Evolutionary conservation across 2,888 invertebrate species (phyloP).

Genomic region (Pammene fasciana): DNA sequence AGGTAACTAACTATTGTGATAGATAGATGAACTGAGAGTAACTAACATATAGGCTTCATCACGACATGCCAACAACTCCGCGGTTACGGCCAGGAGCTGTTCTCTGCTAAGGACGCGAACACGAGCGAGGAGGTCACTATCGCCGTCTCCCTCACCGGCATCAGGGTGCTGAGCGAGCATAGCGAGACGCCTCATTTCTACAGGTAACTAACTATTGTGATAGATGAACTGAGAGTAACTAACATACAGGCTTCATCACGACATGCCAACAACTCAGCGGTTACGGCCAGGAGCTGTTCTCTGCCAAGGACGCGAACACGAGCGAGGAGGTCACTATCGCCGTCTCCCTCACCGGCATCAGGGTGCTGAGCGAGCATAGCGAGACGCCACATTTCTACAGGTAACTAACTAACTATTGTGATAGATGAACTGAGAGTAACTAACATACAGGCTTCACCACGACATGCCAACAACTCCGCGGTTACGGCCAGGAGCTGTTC

Average conservation of each 20-base stretch:
- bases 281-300: constrained; percentile 72
- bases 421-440: too few relatives aligned
- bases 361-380: constrained; percentile 86
- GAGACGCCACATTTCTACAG: constrained; percentile 86
- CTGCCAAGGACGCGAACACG: too few relatives aligned
- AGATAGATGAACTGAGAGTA: too few relatives aligned
- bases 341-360: constrained; percentile 90
- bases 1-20: constrained; percentile 77
- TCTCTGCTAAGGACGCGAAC: too few relatives aligned
- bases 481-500: constrained; percentile 98
- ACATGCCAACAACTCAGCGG: too few relatives aligned
- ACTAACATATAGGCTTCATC: too few relatives aligned
- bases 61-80: too few relatives aligned
- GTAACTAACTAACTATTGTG: constrained; percentile 71
- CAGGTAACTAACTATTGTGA: constrained; percentile 76
- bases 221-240: too few relatives aligned
- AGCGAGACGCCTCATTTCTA: constrained; percentile 86
- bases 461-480: constrained; percentile 96
- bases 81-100: constrained; percentile 75
- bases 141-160: constrained; percentile 87
- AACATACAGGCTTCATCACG: too few relatives aligned
- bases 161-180: constrained; percentile 88
- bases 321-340: too few relatives aligned
- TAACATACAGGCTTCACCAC: constrained; percentile 97
- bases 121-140: too few relatives aligned